Percentiles rank a stretch among this genome's conserved stretches.
phyloP scores from a whole-genome alignment of 2,888 invertebrate genomes.

The Blera fallax region DNA sequence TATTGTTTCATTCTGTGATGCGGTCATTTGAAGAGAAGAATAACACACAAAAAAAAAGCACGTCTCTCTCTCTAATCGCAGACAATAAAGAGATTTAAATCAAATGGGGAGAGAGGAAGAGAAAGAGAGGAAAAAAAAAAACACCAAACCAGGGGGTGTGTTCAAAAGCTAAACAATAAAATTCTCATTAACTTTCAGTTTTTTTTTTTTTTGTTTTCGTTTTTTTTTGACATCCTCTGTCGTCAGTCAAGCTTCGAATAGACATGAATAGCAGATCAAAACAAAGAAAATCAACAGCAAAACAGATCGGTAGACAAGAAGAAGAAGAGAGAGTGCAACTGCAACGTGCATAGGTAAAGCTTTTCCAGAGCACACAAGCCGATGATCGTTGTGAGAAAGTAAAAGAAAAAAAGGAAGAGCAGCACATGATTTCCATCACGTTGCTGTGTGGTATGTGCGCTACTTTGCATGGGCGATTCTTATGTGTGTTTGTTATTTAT shows the following conservation, averaged over 20 bases:
- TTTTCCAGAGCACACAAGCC: constrained; percentile 5
- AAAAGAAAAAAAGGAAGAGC: background rate
- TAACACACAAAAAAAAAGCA: constrained; percentile 35
- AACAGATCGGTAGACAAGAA: background rate
- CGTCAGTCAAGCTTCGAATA: constrained; percentile 9
- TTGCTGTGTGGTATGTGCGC: constrained; percentile 19
- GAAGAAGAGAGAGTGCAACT: background rate
- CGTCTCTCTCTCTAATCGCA: background rate
- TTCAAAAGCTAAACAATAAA: constrained; percentile 43
- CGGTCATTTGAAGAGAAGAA: constrained; percentile 50
- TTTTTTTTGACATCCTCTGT: background rate
- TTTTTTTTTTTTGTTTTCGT: constrained; percentile 3
- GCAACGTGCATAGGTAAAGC: constrained; percentile 1
- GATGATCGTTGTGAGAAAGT: background rate
- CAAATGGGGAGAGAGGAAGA: background rate
- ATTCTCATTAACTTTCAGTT: background rate
- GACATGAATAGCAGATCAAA: constrained; percentile 7
- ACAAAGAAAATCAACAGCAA: constrained; percentile 31
- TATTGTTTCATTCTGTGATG: constrained; percentile 20
- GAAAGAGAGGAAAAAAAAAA: background rate
- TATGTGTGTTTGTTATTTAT: constrained; percentile 40
- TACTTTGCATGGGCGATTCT: background rate
- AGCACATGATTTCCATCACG: constrained; percentile 23
- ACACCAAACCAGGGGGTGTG: constrained; percentile 50
- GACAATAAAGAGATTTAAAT: background rate